Conservation (phyloP, 2,888 invertebrate genomes). For the Ecliptopera silaceata region DNA sequence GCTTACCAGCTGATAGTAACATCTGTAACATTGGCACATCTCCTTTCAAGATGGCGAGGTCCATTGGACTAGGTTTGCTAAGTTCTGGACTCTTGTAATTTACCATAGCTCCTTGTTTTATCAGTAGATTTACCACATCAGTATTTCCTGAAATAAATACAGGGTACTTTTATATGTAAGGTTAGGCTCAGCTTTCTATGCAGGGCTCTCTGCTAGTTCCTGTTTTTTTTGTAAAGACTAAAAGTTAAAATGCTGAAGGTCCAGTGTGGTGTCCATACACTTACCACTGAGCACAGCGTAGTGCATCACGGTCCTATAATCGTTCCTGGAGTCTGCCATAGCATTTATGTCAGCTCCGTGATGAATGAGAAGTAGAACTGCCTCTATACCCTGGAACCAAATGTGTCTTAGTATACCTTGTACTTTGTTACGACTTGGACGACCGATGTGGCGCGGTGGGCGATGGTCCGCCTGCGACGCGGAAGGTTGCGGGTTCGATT, state of each 20-base stretch:
- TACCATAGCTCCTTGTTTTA: constrained; percentile 91
- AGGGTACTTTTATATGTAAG: too few species aligned
- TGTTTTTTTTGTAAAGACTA: too few species aligned
- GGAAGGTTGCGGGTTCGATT: too few species aligned
- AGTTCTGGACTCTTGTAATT: constrained; percentile 85
- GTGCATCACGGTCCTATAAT: constrained; percentile 93
- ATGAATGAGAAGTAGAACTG: constrained; percentile 89
- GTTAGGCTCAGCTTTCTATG: too few species aligned
- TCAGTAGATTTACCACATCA: constrained; percentile 88
- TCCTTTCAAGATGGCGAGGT: constrained; percentile 92
- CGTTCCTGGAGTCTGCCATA: constrained; percentile 92
- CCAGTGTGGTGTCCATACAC: constrained; percentile 16
- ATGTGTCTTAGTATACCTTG: not conserved
- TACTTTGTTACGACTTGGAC: too few species aligned
- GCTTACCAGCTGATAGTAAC: constrained; percentile 86
- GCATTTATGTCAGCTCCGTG: constrained; percentile 94
- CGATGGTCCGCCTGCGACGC: too few species aligned
- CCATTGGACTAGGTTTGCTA: constrained; percentile 90
- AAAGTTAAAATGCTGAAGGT: too few species aligned
- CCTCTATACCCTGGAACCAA: constrained; percentile 84
- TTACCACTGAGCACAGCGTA: constrained; percentile 93
- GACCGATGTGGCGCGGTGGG: too few species aligned
- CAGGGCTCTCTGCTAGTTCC: too few species aligned
- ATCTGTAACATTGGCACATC: constrained; percentile 88
- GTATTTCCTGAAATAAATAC: constrained; percentile 77